Evolutionary conservation across 1,140 invertebrate species (phyloP), one percentile per base, ranked within the genome.

Genomic region (Chrysomallon squamiferum): DNA sequence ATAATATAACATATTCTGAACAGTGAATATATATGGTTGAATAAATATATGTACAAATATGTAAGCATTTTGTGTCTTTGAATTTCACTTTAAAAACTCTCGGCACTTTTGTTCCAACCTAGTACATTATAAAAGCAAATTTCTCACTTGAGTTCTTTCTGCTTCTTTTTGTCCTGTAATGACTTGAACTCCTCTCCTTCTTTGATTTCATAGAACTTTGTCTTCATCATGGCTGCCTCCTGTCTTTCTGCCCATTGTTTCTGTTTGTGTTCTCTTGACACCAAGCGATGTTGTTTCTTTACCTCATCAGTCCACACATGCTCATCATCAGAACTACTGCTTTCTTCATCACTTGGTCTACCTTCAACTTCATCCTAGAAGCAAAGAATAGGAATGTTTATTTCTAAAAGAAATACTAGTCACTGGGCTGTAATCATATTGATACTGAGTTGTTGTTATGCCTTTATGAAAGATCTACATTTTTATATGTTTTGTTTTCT

Each of bases 301-400:
- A 94, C 88, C 87, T 95, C 93, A 75, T 91, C 90, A 0, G 89
- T 88, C 90, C 91, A 94, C 27, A 88, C 87, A 71, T 89, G 89
- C 33, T 94, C 92, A 84, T 95, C 93, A 73, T 94, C 93, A 0
- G 92, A 91, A 65, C 85, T 87, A 56, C 73, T 76, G 56, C 72
- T 72, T 78, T 82, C 68, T 35, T 85, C 86, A 29, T 84, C 82
- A 72, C 81, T 86, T 65, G 71, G 71, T 32, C 76, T 75, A 18
- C 79, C 86, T 65, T 86, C 85, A 5, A 72, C 54, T 62, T 85
- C 84, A 50, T 85, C 83, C 62, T 76, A 69, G 60, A 56, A 60
- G 30, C 20, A 58, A 35, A 7, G 9, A 63, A 25, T 30, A 35
- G 52, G 25, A n/a, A 25, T 11, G 27, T 25, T 29, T 18, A 50